Evolutionary conservation across 2,797 vertebrate genomes (phyloP), one percentile per base, ranked within the genome.

Genomic region (Hyperoplus lanceolatus): DNA sequence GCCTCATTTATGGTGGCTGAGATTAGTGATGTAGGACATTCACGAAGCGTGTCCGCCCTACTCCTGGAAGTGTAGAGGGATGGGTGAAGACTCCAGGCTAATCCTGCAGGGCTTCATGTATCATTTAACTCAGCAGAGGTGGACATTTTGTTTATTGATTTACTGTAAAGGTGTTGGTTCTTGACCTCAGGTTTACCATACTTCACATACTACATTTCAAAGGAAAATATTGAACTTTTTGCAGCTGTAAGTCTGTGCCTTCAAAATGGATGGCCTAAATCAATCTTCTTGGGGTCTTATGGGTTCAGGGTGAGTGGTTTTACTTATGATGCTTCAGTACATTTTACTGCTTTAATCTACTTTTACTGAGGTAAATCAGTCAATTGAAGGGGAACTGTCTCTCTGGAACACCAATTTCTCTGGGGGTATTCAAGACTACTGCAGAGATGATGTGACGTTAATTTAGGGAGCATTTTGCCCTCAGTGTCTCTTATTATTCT

Each of bases 21-120:
- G 82, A 88, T 90, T 80, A 73, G 76, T 54, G 57, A 79, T 75
- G 80, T 70, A 45, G 69, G 55, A 83, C 71, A 67, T 86, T 75
- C 69, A 81, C 83, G 81, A 73, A 70, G 67, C 8, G 13, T 75
- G 75, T 82, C 73, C 73, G 57, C 50, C 29, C 57, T 71, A 73
- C 63, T 73, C 60, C 72, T 51, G 73, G 39, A 70, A 54, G 64
- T 74, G 50, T 66, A 54, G 76, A 75, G 72, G 36, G 77, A 86
- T 63, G 65, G 75, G 56, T 61, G 36, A 68, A 60, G 43, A 70
- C 29, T 45, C n/a, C 39, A 15, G 58, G 42, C 16, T 13, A 14
- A 10, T 11, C 21, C 58, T 55, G 54, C 70, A 58, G 58, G n/a
- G 46, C 61, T 56, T 10, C 15, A 50, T 63, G 48, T 53, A 7